These are phyloP conservation scores for Nezara viridula DNA, from an alignment of 2,888 invertebrate species.

Conservation along the genomic window DNA sequence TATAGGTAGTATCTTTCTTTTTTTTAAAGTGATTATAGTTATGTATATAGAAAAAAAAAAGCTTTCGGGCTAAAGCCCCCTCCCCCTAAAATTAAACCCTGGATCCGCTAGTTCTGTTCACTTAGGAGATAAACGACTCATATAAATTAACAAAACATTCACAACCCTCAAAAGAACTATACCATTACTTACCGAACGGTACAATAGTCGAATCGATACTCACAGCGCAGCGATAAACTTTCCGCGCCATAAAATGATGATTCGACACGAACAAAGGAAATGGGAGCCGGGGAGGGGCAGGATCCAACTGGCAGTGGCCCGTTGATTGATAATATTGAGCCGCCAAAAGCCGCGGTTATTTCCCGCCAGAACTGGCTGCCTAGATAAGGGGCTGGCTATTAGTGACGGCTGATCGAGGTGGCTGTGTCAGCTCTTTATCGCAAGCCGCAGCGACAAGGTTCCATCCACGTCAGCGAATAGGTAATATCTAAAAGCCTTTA, in stretches of 20 bases:
- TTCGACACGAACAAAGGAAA: slow-evolving; percentile 28
- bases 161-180: too few species aligned
- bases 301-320: neutral
- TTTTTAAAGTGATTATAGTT: too few species aligned
- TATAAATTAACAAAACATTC: too few species aligned
- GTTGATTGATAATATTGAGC: slow-evolving; percentile 24
- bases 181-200: neutral
- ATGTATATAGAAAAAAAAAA: too few species aligned
- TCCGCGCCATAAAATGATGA: neutral
- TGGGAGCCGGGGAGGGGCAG: neutral
- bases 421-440: neutral
- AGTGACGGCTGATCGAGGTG: neutral
- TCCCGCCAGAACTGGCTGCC: slow-evolving; percentile 27
- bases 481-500: too few species aligned
- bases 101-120: too few species aligned
- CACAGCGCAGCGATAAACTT: neutral
- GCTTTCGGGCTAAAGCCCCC: too few species aligned
- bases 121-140: too few species aligned
- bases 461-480: neutral
- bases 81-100: too few species aligned
- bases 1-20: too few species aligned
- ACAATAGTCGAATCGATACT: neutral
- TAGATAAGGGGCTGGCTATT: slow-evolving; percentile 17
- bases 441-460: neutral
- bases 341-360: slow-evolving; percentile 9